Base-by-base conservation (phyloP, 2,797 vertebrate genomes). In the Esox masquinongy region DNA sequence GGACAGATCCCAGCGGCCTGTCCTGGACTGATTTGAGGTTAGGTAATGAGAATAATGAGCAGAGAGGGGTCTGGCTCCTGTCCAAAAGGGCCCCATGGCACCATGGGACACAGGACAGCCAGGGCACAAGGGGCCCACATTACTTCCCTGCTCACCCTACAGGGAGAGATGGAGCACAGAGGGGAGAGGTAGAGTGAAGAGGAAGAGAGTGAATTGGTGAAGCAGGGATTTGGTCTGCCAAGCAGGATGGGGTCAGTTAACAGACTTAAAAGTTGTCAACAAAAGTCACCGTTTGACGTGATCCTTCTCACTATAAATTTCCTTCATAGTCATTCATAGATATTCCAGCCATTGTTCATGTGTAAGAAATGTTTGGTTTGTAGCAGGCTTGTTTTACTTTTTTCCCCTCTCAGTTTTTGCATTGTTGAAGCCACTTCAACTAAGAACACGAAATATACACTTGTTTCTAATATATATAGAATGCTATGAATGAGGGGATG, bases 11-110 rank as follows among this genome's bases (percentile, higher is more conserved):
- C 92, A 93, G 92, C 88, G 77, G 91, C 92, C 85, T 93, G 93
- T 93, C 92, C 87, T 74, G 74, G 39, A 11, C 85, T 94, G 94
- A 95, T 94, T 93, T 93, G 92, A 93, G 86, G 83, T 75, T 73
- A 89, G 78, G 85, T 94, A 94, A 95, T 94, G 92, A 95, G 90
- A 94, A 93, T 94, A 95, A 95, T 94, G 92, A 94, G 90, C 87
- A 86, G 71, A 73, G 71, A 85, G 64, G 87, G 84, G 82, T 82
- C 91, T 93, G 92, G 91, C 92, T 87, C 78, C 81, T 77, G 74
- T 93, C 92, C 92, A 93, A 88, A 83, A 77, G 84, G 92, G 91
- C 89, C 89, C 90, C 87, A 85, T 77, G 82, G 90, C 91, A 88
- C 91, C 90, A 89, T 91, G 89, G 91, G 92, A 93, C 91, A 90